Conservation (phyloP, 2,797 vertebrate species). For the Florisuga fusca region DNA sequence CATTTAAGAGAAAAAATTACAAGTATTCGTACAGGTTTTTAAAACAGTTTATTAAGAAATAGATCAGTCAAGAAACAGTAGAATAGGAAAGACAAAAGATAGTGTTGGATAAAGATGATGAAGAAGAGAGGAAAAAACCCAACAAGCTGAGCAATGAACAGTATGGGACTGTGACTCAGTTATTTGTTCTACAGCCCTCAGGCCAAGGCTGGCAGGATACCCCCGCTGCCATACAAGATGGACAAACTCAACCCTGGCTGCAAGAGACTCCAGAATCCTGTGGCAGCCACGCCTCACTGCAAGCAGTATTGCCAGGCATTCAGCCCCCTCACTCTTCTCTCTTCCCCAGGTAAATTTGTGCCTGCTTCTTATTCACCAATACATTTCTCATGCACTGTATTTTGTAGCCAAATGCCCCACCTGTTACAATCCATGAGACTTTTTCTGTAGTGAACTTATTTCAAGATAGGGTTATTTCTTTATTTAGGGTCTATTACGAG, state of each 20-base stretch:
- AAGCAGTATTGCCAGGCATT: rapidly evolving
- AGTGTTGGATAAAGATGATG: neutral
- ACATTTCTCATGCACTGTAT: neutral
- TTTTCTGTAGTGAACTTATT: neutral
- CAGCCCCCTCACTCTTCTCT: neutral
- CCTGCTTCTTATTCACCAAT: neutral
- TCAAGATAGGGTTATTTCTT: neutral
- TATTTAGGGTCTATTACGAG: neutral
- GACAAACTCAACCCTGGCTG: neutral
- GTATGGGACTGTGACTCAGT: too few species aligned
- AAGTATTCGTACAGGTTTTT: neutral
- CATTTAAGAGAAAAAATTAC: neutral
- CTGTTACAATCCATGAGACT: neutral
- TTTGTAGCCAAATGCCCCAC: neutral
- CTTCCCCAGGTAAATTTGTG: neutral
- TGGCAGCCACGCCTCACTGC: neutral
- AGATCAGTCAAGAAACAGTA: neutral
- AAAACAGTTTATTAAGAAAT: neutral
- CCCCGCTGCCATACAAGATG: neutral
- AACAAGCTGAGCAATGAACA: neutral
- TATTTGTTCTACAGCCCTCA: neutral
- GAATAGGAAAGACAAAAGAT: neutral
- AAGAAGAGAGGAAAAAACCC: neutral
- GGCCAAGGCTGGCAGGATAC: neutral
- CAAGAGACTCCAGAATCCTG: rapidly evolving